A percentile compares a stretch with the other conserved stretches of the same genome.
These are phyloP conservation scores for Calvadosia cruxmelitensis DNA, from an alignment of 30 jellyfish, hydroid and myxozoan species.

Conservation along the genomic window DNA sequence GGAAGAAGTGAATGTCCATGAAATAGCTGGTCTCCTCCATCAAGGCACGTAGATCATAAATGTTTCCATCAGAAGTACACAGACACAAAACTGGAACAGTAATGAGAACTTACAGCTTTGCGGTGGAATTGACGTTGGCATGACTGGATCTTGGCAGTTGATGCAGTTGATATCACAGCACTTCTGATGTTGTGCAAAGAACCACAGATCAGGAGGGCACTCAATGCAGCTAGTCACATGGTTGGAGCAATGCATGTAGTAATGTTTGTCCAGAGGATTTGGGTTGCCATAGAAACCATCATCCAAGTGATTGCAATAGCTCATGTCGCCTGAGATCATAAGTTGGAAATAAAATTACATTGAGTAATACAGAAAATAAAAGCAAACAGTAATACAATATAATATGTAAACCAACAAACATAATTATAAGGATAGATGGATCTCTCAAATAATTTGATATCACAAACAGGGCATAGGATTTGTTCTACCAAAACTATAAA, in stretches of 20 bases:
- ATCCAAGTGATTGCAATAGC: neutral
- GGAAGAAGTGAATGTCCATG: no score
- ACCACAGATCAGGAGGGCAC: neutral
- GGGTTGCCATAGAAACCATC: slow-evolving; percentile 3
- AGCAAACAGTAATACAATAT: neutral
- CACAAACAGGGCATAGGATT: no score
- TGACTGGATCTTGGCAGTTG: neutral
- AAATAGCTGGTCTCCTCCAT: no score
- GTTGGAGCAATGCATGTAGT: neutral
- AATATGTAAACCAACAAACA: no score
- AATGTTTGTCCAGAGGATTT: neutral
- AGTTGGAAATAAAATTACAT: no score
- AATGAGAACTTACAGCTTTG: neutral
- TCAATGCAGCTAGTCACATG: neutral
- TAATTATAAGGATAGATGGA: neutral
- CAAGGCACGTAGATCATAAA: no score
- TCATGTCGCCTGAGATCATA: neutral
- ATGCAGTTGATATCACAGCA: neutral
- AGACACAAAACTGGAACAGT: no score
- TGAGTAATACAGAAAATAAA: no score
- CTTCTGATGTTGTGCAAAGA: neutral
- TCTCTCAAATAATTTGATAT: no score
- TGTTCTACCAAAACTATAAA: no score
- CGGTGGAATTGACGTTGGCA: neutral
- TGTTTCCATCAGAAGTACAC: no score